Percentiles rank a stretch among this genome's conserved stretches.
phyloP scores from a whole-genome alignment of 2,888 invertebrate genomes.

The Rhorus exstirpatorius region DNA sequence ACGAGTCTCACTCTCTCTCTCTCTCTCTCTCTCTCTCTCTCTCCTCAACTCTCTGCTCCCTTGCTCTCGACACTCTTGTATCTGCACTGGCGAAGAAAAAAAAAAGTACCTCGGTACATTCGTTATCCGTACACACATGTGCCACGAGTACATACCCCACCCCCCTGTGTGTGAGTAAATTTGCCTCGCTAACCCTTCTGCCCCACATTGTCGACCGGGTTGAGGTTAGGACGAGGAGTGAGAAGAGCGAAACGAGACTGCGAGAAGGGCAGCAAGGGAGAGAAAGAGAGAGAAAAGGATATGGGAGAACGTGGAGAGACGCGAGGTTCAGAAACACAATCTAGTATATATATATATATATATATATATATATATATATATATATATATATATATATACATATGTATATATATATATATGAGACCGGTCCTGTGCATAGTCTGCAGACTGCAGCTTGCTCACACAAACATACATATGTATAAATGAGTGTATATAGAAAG shows the following conservation, averaged over 20 bases:
- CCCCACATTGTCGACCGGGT: conserved; percentile 66
- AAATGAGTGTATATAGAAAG: conserved; percentile 37
- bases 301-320: conserved; percentile 59
- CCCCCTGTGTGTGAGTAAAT: conserved; percentile 62
- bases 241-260: conserved; percentile 21
- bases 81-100: conserved; percentile 42
- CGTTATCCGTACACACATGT: conserved; percentile 22
- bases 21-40: conserved; percentile 46
- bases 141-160: too few species aligned
- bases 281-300: conserved; percentile 61
- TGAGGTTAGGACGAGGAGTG: conserved; percentile 38
- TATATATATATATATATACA: too few species aligned
- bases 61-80: conserved; percentile 53
- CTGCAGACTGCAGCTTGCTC: conserved; percentile 13
- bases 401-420: conserved; percentile 3
- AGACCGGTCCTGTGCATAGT: conserved; percentile 15
- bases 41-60: conserved; percentile 26
- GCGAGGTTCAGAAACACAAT: conserved; percentile 57
- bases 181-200: conserved; percentile 71
- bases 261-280: conserved; percentile 11
- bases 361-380: too few species aligned
- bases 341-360: too few species aligned
- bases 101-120: conserved; percentile 38
- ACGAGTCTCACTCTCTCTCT: conserved; percentile 52
- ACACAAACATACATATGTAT: neutral